These are phyloP conservation scores for Acrocephalus arundinaceus DNA, from an alignment of 2,113 vertebrate genomes.

Conservation along the genomic window DNA sequence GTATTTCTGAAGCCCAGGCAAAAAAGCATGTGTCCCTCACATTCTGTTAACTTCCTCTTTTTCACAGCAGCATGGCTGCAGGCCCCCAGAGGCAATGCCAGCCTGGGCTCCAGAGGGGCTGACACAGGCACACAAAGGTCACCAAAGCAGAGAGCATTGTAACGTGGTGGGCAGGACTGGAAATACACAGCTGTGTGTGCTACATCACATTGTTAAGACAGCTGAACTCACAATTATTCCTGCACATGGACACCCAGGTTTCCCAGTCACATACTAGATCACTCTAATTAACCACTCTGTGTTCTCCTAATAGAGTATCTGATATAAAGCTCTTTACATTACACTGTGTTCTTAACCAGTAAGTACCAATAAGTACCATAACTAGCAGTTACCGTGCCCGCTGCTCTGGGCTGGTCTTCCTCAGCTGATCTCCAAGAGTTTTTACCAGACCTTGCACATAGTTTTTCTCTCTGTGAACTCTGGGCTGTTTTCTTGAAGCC, in stretches of 20 bases:
- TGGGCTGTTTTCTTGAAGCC: not conserved
- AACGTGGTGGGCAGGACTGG: not conserved
- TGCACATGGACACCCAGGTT: not conserved
- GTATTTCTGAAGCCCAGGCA: not conserved
- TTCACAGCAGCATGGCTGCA: not conserved
- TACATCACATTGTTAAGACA: not conserved
- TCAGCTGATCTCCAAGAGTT: not conserved
- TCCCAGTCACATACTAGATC: not conserved
- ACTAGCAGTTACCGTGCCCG: not conserved
- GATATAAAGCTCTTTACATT: not conserved
- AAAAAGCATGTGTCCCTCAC: not conserved
- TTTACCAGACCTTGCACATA: not conserved
- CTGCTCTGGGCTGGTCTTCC: not conserved
- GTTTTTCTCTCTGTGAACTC: not conserved
- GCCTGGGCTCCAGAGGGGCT: not conserved
- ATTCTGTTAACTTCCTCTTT: not conserved
- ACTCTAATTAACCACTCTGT: not conserved
- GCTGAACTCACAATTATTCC: not conserved
- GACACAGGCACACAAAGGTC: not conserved
- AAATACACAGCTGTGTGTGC: not conserved
- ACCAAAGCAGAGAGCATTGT: accelerated
- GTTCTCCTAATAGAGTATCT: not conserved
- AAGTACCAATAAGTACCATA: not conserved
- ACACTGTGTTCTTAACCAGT: not conserved
- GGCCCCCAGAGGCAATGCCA: not conserved